Conservation (phyloP, 2,888 invertebrate species). For the Apotomis capreana region DNA sequence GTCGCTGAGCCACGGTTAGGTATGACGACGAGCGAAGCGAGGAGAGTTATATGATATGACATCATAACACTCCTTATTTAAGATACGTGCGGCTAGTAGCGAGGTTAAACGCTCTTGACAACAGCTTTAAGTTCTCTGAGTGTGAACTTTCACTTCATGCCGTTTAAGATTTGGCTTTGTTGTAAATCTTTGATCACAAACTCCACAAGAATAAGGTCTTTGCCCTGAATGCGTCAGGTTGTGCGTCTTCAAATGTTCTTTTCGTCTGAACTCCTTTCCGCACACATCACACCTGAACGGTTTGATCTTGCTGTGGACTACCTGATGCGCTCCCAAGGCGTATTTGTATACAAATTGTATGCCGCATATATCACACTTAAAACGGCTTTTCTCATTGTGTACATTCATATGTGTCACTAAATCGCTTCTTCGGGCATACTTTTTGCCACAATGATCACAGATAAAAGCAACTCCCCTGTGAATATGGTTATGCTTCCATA, state of each 20-base stretch:
- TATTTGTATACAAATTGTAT: neutral
- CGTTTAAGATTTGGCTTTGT: neutral
- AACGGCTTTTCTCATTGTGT: neutral
- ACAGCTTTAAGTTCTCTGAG: no score
- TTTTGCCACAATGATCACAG: neutral
- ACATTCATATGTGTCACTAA: neutral
- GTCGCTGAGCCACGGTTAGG: no score
- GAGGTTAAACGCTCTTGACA: no score
- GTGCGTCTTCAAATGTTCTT: neutral
- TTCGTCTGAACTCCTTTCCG: neutral
- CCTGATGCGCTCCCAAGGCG: neutral
- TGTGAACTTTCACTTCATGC: neutral
- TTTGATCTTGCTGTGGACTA: neutral
- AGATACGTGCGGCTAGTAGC: no score
- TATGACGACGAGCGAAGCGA: no score
- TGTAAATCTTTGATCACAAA: neutral
- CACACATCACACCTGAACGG: neutral
- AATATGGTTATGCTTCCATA: neutral
- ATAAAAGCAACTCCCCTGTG: neutral
- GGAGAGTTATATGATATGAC: no score
- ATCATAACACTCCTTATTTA: no score
- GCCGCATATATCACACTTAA: neutral
- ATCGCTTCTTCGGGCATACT: neutral
- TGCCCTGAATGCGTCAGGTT: neutral
- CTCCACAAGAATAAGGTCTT: neutral